Percentiles rank a stretch among this genome's conserved stretches.
phyloP scores from a whole-genome alignment of 2,888 invertebrate species.

The Acanthosepion lycidas region DNA sequence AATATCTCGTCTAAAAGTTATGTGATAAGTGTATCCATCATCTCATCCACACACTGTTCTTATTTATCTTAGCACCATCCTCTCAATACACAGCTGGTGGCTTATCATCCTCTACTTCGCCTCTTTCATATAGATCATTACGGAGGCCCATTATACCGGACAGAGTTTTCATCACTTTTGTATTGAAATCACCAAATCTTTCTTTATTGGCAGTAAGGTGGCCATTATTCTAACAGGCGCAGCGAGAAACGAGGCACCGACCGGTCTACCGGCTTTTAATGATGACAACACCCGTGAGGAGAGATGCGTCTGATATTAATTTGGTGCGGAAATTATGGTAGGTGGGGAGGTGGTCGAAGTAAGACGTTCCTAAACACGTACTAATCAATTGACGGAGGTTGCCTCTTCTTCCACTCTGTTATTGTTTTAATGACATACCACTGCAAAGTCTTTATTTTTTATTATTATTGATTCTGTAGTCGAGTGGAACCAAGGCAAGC shows the following conservation, averaged over 20 bases:
- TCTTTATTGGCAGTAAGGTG: neutral
- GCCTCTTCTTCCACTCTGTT: neutral
- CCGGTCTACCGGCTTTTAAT: neutral
- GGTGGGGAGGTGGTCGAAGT: neutral
- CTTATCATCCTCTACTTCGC: neutral
- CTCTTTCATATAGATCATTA: slow-evolving; percentile 33
- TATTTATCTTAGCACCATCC: neutral
- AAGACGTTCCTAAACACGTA: neutral
- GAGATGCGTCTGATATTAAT: neutral
- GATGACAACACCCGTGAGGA: neutral
- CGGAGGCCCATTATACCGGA: neutral
- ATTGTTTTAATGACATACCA: neutral
- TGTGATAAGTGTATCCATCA: neutral
- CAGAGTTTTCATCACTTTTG: neutral
- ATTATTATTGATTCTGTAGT: neutral
- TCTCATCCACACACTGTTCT: neutral
- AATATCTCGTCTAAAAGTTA: neutral
- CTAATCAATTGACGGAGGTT: neutral
- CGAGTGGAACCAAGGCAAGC: neutral
- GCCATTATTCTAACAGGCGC: neutral
- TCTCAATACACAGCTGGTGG: neutral
- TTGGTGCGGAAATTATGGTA: neutral
- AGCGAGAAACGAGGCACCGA: slow-evolving; percentile 33
- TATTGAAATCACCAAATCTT: slow-evolving; percentile 22
- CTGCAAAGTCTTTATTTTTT: neutral